phyloP scores from a whole-genome alignment of 2,797 vertebrate genomes.

The Acipenser transmontanus region DNA sequence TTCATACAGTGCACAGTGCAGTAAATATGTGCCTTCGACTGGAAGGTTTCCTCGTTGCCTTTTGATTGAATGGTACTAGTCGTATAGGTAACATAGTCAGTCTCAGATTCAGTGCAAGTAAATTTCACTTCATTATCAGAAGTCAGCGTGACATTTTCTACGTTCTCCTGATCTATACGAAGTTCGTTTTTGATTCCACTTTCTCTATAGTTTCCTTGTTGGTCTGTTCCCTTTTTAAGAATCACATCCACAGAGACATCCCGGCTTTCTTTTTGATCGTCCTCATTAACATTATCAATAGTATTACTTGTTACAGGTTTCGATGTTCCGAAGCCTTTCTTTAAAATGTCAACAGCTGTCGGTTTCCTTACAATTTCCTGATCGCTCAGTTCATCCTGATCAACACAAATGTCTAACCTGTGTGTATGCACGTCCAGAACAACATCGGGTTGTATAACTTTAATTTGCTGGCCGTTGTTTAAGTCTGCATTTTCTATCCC shows the following conservation, averaged over 20 bases:
- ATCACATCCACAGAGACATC: conserved; percentile 7
- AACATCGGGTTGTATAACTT: conserved; percentile 23
- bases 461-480: conserved; percentile 27
- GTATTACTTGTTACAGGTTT: conserved; percentile 27
- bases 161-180: too few species aligned
- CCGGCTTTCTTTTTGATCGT: conserved; percentile 16
- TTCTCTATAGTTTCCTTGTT: background rate
- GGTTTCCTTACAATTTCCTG: conserved; percentile 34
- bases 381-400: conserved; percentile 22
- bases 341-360: conserved; percentile 54
- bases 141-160: too few species aligned
- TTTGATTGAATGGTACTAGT: too few species aligned
- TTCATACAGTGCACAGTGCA: conserved; percentile 89
- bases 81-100: too few species aligned
- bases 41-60: too few species aligned
- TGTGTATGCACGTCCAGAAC: conserved; percentile 24
- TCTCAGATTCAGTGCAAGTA: too few species aligned
- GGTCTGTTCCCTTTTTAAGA: conserved; percentile 18
- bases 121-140: conserved; percentile 22
- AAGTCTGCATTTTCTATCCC: conserved; percentile 41
- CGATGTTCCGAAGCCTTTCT: conserved; percentile 44
- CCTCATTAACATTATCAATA: conserved; percentile 3
- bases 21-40: conserved; percentile 63
- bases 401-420: conserved; percentile 16
- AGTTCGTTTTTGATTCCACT: too few species aligned